A percentile compares a stretch with the other conserved stretches of the same genome.
These are phyloP conservation scores for Bostrychus sinensis DNA, from an alignment of 2,113 vertebrate genomes.

Conservation along the genomic window DNA sequence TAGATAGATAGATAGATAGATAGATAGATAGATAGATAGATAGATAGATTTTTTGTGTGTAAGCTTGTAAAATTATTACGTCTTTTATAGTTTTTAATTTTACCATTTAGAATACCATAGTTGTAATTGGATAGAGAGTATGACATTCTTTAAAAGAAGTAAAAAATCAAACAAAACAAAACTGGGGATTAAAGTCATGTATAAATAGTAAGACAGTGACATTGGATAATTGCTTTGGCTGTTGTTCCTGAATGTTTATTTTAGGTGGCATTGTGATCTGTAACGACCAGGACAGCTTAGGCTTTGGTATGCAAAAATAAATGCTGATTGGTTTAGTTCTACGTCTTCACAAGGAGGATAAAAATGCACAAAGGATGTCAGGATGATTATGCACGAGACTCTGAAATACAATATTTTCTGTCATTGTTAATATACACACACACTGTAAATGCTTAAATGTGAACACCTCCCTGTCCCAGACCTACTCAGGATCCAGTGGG, in stretches of 20 bases:
- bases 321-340: background rate
- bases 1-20: too few relatives aligned
- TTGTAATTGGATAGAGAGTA: too few relatives aligned
- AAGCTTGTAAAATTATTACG: too few relatives aligned
- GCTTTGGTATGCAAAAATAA: constrained; percentile 9
- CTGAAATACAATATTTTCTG: constrained; percentile 21
- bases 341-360: constrained; percentile 5
- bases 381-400: constrained; percentile 18
- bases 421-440: background rate
- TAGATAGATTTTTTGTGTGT: too few relatives aligned
- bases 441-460: constrained; percentile 9
- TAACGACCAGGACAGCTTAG: background rate
- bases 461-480: constrained; percentile 10
- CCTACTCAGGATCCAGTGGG: constrained; percentile 21
- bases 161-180: background rate
- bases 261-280: background rate
- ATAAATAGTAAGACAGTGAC: background rate
- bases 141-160: too few relatives aligned
- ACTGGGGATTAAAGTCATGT: background rate
- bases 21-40: too few relatives aligned
- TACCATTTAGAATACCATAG: too few relatives aligned
- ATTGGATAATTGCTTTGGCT: background rate
- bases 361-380: constrained; percentile 7
- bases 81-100: too few relatives aligned
- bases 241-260: constrained; percentile 1